These are phyloP conservation scores for Plagodis dolabraria DNA, from an alignment of 2,888 invertebrate genomes.

Conservation along the genomic window DNA sequence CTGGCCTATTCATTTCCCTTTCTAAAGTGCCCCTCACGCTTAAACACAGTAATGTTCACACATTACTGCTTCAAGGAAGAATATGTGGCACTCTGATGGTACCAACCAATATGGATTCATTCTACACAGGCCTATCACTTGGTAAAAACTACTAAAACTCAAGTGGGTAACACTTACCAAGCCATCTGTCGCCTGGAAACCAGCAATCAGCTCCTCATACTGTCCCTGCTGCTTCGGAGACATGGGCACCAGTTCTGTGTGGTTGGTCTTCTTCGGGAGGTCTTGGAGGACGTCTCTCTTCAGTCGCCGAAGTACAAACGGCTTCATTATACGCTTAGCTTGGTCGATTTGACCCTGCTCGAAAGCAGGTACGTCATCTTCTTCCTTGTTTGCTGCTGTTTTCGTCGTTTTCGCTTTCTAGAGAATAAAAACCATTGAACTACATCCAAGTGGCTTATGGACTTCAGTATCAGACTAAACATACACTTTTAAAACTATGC, in stretches of 20 bases:
- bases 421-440: slow-evolving; percentile 11
- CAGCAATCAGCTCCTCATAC: slow-evolving; percentile 90
- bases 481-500: too few relatives aligned
- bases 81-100: too few relatives aligned
- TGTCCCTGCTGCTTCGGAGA: slow-evolving; percentile 88
- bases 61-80: too few relatives aligned
- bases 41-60: too few relatives aligned
- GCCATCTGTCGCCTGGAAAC: slow-evolving; percentile 87
- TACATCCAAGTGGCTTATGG: neutral
- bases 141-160: too few relatives aligned
- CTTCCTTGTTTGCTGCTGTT: slow-evolving; percentile 70
- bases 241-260: slow-evolving; percentile 87
- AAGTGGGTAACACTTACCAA: slow-evolving; percentile 61
- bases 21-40: too few relatives aligned
- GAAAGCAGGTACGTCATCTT: slow-evolving; percentile 90
- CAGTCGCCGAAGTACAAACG: slow-evolving; percentile 95
- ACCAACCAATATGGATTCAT: too few relatives aligned
- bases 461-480: neutral
- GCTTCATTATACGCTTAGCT: slow-evolving; percentile 98
- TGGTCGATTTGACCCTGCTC: slow-evolving; percentile 95
- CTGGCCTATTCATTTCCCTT: too few relatives aligned
- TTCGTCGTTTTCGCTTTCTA: slow-evolving; percentile 84
- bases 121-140: too few relatives aligned
- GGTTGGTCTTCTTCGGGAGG: slow-evolving; percentile 92
- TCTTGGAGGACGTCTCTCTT: slow-evolving; percentile 94